Evolutionary conservation across 2,888 invertebrate species (phyloP).

Genomic region (Pelosia muscerda): DNA sequence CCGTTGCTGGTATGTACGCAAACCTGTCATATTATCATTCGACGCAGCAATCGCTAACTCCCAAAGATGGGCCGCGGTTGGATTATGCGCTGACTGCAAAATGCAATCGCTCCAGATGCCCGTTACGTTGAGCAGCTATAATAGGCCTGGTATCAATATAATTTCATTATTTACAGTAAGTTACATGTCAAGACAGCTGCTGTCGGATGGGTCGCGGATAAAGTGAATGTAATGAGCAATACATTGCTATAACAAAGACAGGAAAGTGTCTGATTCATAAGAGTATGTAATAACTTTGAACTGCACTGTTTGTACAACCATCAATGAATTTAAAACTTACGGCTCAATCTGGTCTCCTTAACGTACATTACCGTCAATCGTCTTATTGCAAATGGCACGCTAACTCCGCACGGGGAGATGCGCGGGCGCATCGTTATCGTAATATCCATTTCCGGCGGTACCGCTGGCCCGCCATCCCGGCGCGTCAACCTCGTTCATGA

Average conservation of each 20-base stretch:
- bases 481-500: constrained; percentile 63
- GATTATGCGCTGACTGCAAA: constrained; percentile 38
- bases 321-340: constrained; percentile 54
- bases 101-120: constrained; percentile 40
- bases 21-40: constrained; percentile 51
- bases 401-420: constrained; percentile 48
- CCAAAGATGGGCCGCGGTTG: constrained; percentile 43
- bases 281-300: constrained; percentile 35
- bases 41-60: constrained; percentile 37
- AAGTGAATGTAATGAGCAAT: constrained; percentile 34
- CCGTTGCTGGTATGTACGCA: constrained; percentile 51
- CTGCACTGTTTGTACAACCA: constrained; percentile 50
- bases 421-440: constrained; percentile 68
- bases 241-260: constrained; percentile 44
- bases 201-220: constrained; percentile 32
- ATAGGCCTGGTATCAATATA: constrained; percentile 43
- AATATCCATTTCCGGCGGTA: constrained; percentile 74
- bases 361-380: constrained; percentile 49
- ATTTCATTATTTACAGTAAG: constrained; percentile 43
- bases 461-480: constrained; percentile 56
- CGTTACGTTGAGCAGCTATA: constrained; percentile 23
- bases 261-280: constrained; percentile 32
- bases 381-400: constrained; percentile 49
- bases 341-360: constrained; percentile 50
- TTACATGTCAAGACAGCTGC: constrained; percentile 30